phyloP scores from a whole-genome alignment of 2,888 invertebrate species.

The Endotricha flammealis region DNA sequence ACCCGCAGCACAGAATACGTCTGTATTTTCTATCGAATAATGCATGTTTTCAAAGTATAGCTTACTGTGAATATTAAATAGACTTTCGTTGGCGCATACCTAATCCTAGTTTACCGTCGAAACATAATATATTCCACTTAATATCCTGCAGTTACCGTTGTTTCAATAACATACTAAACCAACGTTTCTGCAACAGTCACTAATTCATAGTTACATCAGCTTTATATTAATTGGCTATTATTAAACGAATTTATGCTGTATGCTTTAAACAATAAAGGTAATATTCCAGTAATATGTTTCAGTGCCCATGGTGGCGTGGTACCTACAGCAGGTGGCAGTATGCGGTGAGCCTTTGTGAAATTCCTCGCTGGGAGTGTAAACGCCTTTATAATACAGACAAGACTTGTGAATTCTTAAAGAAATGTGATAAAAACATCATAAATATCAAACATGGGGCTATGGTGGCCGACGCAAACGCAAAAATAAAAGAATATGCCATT shows the following conservation, averaged over 20 bases:
- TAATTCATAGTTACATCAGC: constrained; percentile 36
- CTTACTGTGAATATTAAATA: too few species aligned
- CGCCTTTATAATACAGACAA: constrained; percentile 38
- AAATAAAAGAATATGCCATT: constrained; percentile 6
- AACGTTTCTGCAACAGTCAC: constrained; percentile 39
- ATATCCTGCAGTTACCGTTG: constrained; percentile 12
- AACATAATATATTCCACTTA: constrained; percentile 5
- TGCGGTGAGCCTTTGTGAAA: constrained; percentile 44
- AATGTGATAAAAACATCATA: constrained; percentile 21
- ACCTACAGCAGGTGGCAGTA: constrained; percentile 54
- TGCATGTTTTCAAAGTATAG: too few species aligned
- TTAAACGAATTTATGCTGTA: constrained; percentile 25
- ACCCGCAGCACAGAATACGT: too few species aligned
- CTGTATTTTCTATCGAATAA: too few species aligned
- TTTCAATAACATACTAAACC: constrained; percentile 34
- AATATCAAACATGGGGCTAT: constrained; percentile 21
- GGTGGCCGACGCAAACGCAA: constrained; percentile 11
- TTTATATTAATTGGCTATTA: constrained; percentile 34
- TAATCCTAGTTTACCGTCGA: neutral
- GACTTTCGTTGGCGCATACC: too few species aligned
- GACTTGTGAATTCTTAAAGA: constrained; percentile 30
- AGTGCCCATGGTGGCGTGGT: constrained; percentile 35
- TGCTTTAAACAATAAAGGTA: constrained; percentile 14
- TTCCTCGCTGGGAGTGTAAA: constrained; percentile 38
- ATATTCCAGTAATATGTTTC: constrained; percentile 21